These are phyloP conservation scores for Empidonax alnorum DNA, from an alignment of 2,113 vertebrate species.

Conservation along the genomic window DNA sequence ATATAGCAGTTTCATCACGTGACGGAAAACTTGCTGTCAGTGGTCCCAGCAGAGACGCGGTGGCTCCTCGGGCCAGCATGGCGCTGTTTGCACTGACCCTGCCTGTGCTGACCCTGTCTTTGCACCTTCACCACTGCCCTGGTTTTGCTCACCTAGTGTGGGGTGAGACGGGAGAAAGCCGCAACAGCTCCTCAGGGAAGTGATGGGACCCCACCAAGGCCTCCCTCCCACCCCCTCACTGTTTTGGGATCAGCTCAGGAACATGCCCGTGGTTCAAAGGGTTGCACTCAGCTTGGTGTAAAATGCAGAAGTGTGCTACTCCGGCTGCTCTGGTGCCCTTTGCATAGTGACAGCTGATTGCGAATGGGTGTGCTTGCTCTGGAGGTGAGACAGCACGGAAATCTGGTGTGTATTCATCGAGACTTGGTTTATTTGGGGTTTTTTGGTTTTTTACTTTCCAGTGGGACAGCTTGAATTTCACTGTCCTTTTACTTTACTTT, in stretches of 20 bases:
- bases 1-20: neutral
- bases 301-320: constrained; percentile 19
- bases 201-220: neutral
- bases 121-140: fast-evolving
- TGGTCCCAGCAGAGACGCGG: fast-evolving
- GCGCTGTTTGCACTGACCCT: neutral
- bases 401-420: neutral
- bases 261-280: fast-evolving
- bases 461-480: neutral
- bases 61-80: neutral
- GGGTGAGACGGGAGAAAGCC: neutral
- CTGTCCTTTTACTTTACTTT: neutral
- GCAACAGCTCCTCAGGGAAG: fast-evolving
- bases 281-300: neutral
- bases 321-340: fast-evolving
- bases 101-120: neutral
- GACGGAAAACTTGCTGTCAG: neutral
- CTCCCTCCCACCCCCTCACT: neutral
- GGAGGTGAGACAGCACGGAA: neutral
- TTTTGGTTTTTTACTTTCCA: neutral
- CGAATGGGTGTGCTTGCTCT: neutral
- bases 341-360: neutral
- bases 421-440: neutral
- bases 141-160: neutral
- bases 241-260: fast-evolving